These are phyloP conservation scores for Fulica atra DNA, from an alignment of 2,113 vertebrate genomes.

Conservation along the genomic window DNA sequence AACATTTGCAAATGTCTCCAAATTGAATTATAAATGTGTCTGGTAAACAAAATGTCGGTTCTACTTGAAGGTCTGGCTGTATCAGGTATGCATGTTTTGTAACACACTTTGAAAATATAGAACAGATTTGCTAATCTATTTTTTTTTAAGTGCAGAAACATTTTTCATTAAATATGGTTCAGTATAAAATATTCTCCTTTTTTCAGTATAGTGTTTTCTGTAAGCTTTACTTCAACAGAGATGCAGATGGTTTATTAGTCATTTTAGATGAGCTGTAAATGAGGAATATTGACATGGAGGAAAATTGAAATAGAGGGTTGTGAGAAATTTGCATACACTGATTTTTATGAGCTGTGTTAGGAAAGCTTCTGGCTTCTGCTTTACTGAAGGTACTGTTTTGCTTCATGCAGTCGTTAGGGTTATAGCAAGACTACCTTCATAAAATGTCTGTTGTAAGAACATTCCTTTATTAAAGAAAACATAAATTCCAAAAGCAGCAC, in stretches of 20 bases:
- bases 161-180: neutral
- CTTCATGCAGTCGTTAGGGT: neutral
- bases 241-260: neutral
- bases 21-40: constrained; percentile 66
- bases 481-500: neutral
- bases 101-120: neutral
- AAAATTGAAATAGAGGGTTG: neutral
- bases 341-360: neutral
- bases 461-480: neutral
- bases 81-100: neutral
- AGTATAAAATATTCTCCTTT: neutral
- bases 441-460: neutral
- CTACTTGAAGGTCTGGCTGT: neutral
- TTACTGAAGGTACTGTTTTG: neutral
- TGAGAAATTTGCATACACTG: neutral
- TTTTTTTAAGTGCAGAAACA: neutral
- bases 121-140: neutral
- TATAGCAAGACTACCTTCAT: neutral
- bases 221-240: neutral
- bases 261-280: neutral
- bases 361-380: neutral
- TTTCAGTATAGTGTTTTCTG: neutral
- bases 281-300: neutral
- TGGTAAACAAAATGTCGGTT: constrained; percentile 11
- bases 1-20: constrained; percentile 62